Base-by-base conservation (phyloP, 2,113 vertebrate genomes). In the Rhinoptilus africanus region DNA sequence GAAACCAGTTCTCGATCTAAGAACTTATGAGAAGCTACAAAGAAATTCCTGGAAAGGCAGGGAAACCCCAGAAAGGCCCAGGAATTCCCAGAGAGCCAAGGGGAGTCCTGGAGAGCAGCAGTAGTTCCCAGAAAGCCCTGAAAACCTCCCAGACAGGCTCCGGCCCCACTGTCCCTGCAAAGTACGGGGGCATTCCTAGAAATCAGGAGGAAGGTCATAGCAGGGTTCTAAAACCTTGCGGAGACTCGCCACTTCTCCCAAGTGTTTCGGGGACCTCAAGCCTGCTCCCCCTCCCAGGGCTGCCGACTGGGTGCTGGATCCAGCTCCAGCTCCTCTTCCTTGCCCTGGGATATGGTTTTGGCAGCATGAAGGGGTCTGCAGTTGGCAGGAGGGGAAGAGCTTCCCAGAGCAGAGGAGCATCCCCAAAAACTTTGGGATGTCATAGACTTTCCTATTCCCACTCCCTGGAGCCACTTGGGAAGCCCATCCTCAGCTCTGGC, bases 251-350 rank as follows among this genome's bases (percentile, higher is more conserved):
- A 4, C 4, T 51, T 59, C 16, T 71, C 54, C 23, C 2, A 3
- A 37, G 22, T 13, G 6, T 10, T 48, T 45, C 1, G 5, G n/a
- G 48, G 26, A 10, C 11, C 28, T 43, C 28, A 57, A 91, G 12
- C 41, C 20, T 32, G 8, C 59, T 74, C 43, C 60, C 18, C 45
- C 27, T 4, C 12, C 18, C 28, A 30, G 9, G 35, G 80, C 51
- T 72, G 63, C 8, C 1, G 3, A 4, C 12, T 3, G 12, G 1
- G 48, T 12, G 8, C 2, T 1, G 1, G 60, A 21, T 45, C 57
- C 51, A 24, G 26, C 27, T 64, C 53, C 47, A 14, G 24, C 53
- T 53, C 41, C 50, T 63, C 47, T 51, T 19, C 39, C 53, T 37
- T 75, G 11, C 14, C 32, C 8, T 0, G 18, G 30, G 50, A 17